Base-by-base conservation (phyloP, 2,797 vertebrate genomes). In the Myotis vivesi region DNA sequence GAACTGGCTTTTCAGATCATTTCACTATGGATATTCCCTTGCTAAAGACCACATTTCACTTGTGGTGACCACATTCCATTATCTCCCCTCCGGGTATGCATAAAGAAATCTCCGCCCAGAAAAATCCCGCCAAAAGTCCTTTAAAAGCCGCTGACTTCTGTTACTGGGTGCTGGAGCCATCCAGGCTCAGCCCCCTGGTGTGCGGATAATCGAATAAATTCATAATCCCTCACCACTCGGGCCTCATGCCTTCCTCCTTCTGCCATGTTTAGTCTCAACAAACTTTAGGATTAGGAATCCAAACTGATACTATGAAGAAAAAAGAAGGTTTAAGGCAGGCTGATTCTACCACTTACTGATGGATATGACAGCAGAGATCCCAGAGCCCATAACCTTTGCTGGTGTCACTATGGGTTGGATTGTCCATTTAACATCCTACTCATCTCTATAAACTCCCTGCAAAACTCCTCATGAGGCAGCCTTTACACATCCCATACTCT, bases 201-300 rank as follows among this genome's bases (percentile, higher is more conserved):
- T 46, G 46, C 46, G 3, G 46, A 46, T 46, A 12, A 46, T 46
- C 2, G 13, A 46, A 15, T 46, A 13, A 46, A 46, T 46, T 46
- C 13, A 3, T 46, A 13, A 46, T 46, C 46, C 46, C 46, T 46
- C 46, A 46, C 46, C 13, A 46, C 46, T 46, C 46, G 13, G 46
- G 46, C 46, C 46, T 46, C 46, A 46, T 46, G 46, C 46, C 4
- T 46, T 46, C 12, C 46, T 46, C 46, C 46, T 46, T 46, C 86
- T 81, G 41, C 57, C 44, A 25, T 44, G 62, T 44, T 92, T 75
- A 51, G 72, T 82, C 33, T 88, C 69, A 77, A 41, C 38, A 57
- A 82, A 81, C 25, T 41, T 3, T 15, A 88, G 41, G 41, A 59
- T 2, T 71, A 36, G 82, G 82, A 62, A 79, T 68, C 16, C n/a